These are phyloP conservation scores for Acholoe squamosa DNA, from an alignment of 2,888 invertebrate species.

Conservation along the genomic window DNA sequence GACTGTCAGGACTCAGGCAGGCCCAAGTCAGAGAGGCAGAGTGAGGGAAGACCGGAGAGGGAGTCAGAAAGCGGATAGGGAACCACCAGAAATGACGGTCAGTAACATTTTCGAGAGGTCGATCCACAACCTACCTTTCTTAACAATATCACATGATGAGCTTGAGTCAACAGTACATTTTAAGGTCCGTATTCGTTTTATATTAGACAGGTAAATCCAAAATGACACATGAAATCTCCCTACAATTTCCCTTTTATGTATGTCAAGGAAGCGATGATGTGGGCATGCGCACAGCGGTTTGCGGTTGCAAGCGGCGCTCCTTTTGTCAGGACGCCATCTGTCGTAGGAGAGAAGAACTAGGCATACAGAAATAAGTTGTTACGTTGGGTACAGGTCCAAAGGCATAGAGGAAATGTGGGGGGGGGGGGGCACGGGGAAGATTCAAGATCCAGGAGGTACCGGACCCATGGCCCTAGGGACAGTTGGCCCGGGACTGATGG, in stretches of 20 bases:
- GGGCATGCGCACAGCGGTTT: not conserved
- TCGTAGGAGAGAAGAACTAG: too few relatives aligned
- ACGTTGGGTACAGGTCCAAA: too few relatives aligned
- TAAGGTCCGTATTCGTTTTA: not conserved
- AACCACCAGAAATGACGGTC: not conserved
- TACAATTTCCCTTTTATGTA: slow-evolving; percentile 52
- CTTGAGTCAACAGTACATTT: not conserved
- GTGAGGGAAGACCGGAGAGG: not conserved
- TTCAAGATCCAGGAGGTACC: too few relatives aligned
- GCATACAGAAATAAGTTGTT: too few relatives aligned
- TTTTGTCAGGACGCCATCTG: too few relatives aligned
- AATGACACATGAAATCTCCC: not conserved
- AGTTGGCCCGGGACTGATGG: too few relatives aligned
- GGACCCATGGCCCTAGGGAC: too few relatives aligned
- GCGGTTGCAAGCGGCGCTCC: not conserved
- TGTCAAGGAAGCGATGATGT: slow-evolving; percentile 22
- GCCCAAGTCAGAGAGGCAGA: too few relatives aligned
- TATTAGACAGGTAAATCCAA: not conserved
- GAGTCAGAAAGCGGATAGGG: too few relatives aligned
- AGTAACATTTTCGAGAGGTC: not conserved
- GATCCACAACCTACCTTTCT: slow-evolving; percentile 4
- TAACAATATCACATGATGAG: not conserved
- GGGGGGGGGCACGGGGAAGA: too few relatives aligned
- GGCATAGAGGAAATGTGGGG: too few relatives aligned
- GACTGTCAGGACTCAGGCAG: too few relatives aligned